Percentiles rank a stretch among this genome's conserved stretches.
Evolutionary conservation across 2,113 vertebrate species (phyloP).

Genomic region (Triplophysa tibetana): DNA sequence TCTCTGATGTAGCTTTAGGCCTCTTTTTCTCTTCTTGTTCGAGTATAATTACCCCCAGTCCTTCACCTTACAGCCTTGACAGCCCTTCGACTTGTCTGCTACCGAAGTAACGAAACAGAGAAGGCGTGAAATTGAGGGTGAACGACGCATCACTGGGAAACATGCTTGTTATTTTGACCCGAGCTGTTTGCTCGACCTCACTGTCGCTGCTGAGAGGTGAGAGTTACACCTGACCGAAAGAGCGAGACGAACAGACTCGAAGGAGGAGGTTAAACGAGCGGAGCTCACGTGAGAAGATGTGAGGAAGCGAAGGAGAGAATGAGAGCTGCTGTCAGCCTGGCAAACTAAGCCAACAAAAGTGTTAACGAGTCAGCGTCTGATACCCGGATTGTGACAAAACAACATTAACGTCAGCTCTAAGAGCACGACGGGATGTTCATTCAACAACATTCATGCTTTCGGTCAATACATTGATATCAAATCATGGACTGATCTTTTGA

Average conservation of each 20-base stretch:
- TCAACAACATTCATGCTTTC: not conserved
- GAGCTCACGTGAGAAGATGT: slow-evolving; percentile 15
- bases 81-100: slow-evolving; percentile 28
- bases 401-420: not conserved
- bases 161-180: slow-evolving; percentile 42
- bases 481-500: no score
- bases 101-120: slow-evolving; percentile 16
- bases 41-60: slow-evolving; percentile 48
- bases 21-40: not conserved
- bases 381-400: slow-evolving; percentile 4
- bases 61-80: slow-evolving; percentile 41
- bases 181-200: slow-evolving; percentile 36
- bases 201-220: slow-evolving; percentile 10
- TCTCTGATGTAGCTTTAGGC: not conserved
- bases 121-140: slow-evolving; percentile 33
- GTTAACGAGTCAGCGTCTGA: slow-evolving; percentile 10
- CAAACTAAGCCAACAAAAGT: slow-evolving; percentile 1
- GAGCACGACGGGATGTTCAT: not conserved
- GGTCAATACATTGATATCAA: not conserved
- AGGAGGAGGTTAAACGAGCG: slow-evolving; percentile 3
- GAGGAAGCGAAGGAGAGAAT: slow-evolving; percentile 9
- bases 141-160: slow-evolving; percentile 20
- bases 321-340: slow-evolving; percentile 19
- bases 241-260: not conserved
- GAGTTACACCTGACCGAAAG: slow-evolving; percentile 8